Percentiles rank a stretch among this genome's conserved stretches.
These are phyloP conservation scores for Lethenteron reissneri DNA, from an alignment of 2,113 vertebrate genomes.

Conservation along the genomic window DNA sequence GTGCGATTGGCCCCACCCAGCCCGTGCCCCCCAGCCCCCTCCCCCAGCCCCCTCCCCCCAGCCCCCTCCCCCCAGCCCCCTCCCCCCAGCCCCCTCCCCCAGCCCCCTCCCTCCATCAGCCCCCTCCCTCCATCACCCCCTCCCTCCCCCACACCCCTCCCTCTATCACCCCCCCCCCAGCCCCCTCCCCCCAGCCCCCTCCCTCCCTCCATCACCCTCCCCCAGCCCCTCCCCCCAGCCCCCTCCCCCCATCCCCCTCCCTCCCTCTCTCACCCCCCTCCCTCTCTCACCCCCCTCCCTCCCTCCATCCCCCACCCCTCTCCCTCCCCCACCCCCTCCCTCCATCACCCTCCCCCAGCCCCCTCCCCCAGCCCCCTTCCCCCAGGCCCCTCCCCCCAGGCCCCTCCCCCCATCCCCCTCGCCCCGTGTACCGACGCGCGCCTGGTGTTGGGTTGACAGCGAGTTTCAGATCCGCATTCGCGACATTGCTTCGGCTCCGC, in stretches of 20 bases:
- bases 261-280: not conserved
- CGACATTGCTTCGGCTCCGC: too few species aligned
- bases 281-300: not conserved
- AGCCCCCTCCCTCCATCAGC: not conserved
- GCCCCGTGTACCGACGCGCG: not conserved
- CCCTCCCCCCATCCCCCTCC: not conserved
- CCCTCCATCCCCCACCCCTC: not conserved
- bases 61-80: not conserved
- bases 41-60: too few species aligned
- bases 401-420: not conserved
- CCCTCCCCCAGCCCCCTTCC: not conserved
- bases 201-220: not conserved
- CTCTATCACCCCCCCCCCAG: not conserved
- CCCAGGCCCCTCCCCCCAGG: not conserved
- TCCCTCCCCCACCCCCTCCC: not conserved
- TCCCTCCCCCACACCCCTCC: not conserved
- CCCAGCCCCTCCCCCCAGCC: not conserved
- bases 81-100: not conserved
- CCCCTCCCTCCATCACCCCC: not conserved
- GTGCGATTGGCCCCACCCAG: not conserved
- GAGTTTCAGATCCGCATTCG: too few species aligned
- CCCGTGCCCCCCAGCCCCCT: not conserved
- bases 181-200: not conserved
- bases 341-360: not conserved
- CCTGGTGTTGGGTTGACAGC: too few species aligned